Conservation (phyloP, 2,797 vertebrate species). For the Microhierax caerulescens region DNA sequence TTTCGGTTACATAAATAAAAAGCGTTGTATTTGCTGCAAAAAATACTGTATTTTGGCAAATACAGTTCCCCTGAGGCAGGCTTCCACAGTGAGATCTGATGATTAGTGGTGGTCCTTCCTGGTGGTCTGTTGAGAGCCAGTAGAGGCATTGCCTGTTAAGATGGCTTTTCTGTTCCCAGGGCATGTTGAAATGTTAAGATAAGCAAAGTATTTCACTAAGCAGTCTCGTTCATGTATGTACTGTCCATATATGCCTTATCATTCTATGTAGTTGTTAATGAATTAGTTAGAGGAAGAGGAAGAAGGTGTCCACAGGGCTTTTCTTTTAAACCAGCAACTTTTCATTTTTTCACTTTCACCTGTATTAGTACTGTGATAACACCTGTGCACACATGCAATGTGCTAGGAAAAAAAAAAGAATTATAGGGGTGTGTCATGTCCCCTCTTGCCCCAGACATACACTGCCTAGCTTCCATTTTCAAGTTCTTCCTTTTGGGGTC, state of each 20-base stretch:
- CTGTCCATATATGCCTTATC: background rate
- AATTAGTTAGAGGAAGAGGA: background rate
- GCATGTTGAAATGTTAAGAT: background rate
- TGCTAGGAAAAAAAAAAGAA: background rate
- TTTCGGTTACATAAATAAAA: background rate
- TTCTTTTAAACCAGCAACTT: background rate
- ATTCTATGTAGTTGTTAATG: background rate
- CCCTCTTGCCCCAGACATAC: background rate
- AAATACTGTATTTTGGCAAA: background rate
- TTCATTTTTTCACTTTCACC: background rate
- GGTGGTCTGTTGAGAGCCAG: background rate
- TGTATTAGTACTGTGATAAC: background rate
- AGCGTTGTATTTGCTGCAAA: background rate
- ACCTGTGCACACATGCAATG: fast-evolving
- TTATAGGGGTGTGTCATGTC: fast-evolving
- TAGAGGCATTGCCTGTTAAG: background rate
- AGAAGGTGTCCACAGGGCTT: background rate
- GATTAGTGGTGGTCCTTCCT: background rate
- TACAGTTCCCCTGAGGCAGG: fast-evolving
- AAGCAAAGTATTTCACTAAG: background rate
- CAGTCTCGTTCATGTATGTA: background rate
- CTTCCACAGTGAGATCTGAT: background rate
- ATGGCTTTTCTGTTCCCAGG: background rate
- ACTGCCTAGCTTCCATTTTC: background rate
- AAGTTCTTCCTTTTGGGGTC: background rate